A percentile compares a stretch with the other conserved stretches of the same genome.
These are phyloP conservation scores for Eutolmus rufibarbis DNA, from an alignment of 2,888 invertebrate species.

Conservation along the genomic window DNA sequence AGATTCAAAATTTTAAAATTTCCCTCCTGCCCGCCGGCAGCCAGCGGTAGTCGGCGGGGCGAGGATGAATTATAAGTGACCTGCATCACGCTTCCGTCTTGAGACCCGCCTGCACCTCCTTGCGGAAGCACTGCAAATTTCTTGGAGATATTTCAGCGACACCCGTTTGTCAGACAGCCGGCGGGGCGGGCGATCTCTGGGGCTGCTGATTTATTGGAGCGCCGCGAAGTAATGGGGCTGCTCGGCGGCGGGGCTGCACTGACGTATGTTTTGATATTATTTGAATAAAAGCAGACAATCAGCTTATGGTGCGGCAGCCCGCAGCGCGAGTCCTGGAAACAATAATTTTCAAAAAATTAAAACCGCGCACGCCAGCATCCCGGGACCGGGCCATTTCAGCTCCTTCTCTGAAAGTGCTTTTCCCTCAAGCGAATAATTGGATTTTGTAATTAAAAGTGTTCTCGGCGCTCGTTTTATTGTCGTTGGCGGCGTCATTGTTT, in stretches of 20 bases:
- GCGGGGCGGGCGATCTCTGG: not conserved
- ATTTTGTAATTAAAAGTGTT: slow-evolving; percentile 40
- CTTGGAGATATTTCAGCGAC: not conserved
- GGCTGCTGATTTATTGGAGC: not conserved
- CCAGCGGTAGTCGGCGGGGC: not conserved
- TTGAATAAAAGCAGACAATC: not conserved
- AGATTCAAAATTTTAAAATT: slow-evolving; percentile 24
- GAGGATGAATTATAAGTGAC: not conserved
- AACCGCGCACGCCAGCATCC: not conserved
- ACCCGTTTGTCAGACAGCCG: not conserved
- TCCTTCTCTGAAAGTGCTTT: slow-evolving; percentile 7
- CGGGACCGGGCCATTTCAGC: not conserved
- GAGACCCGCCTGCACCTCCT: not conserved
- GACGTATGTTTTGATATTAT: not conserved
- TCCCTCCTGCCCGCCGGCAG: not conserved
- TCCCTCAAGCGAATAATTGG: slow-evolving; percentile 35
- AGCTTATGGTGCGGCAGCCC: not conserved
- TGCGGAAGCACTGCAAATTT: slow-evolving; percentile 8
- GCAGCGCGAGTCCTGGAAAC: not conserved
- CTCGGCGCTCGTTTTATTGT: slow-evolving; percentile 33
- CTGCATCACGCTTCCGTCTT: not conserved
- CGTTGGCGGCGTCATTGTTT: not conserved
- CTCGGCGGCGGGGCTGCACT: not conserved
- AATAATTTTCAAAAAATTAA: not conserved
- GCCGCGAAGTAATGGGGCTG: not conserved